Conservation (phyloP, 2,797 vertebrate species). For the Alosa sapidissima region DNA sequence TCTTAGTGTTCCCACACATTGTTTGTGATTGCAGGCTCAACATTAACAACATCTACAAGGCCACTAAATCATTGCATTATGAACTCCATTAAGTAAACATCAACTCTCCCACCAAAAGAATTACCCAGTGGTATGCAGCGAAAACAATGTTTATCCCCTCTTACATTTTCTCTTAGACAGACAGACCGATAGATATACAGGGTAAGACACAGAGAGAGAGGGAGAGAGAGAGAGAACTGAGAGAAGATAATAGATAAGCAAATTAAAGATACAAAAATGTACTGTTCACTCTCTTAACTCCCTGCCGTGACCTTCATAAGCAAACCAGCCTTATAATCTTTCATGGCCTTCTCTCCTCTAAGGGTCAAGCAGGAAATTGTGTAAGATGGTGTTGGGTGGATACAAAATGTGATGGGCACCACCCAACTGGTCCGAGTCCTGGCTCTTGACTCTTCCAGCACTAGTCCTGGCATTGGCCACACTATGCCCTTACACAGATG, state of each 20-base stretch:
- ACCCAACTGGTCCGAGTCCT: neutral
- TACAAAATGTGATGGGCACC: neutral
- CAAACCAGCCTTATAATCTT: too few relatives aligned
- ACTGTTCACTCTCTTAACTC: neutral
- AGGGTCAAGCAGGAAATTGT: neutral
- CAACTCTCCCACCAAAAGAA: neutral
- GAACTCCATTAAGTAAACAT: neutral
- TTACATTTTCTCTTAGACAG: neutral
- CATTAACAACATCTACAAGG: neutral
- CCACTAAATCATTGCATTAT: neutral
- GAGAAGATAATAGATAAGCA: neutral
- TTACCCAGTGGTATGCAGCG: neutral
- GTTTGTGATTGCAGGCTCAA: slow-evolving; percentile 4
- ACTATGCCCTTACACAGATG: neutral
- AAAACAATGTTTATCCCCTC: neutral
- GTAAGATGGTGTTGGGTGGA: neutral
- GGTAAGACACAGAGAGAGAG: neutral
- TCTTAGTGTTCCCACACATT: neutral
- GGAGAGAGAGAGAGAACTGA: slow-evolving; percentile 7
- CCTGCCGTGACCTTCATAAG: neutral
- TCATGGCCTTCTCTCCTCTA: neutral
- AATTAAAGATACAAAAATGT: neutral
- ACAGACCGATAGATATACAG: slow-evolving; percentile 13
- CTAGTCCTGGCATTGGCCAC: neutral
- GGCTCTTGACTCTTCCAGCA: neutral